A percentile compares a stretch with the other conserved stretches of the same genome.
These are phyloP conservation scores for Aphrocallistes beatrix DNA, from an alignment of 37 sponge, comb jelly and placozoan genomes.

Conservation along the genomic window DNA sequence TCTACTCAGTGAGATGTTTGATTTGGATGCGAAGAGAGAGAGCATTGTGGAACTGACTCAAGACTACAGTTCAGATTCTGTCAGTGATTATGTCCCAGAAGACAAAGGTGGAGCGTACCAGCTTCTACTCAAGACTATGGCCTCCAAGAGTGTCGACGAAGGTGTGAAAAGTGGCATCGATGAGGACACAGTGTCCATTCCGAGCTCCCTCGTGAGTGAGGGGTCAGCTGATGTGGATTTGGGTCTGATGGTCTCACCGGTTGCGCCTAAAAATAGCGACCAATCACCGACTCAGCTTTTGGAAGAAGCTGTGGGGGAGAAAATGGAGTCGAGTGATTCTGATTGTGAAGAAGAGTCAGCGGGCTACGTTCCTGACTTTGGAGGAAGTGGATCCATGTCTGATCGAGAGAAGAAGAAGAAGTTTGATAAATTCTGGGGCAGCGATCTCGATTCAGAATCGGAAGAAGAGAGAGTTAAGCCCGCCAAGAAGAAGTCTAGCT, in stretches of 20 bases:
- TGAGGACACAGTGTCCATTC: not conserved
- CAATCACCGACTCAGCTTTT: not conserved
- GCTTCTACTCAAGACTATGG: not conserved
- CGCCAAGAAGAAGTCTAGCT: not conserved
- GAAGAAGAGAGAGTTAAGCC: not conserved
- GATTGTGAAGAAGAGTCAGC: not conserved
- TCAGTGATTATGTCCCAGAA: not conserved
- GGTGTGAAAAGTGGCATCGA: not conserved
- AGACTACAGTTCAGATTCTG: not conserved
- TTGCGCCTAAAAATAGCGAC: not conserved
- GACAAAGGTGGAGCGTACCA: not conserved
- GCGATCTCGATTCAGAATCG: not conserved
- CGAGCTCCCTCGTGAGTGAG: not conserved
- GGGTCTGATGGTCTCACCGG: not conserved
- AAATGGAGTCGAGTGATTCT: not conserved
- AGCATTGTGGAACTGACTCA: not conserved
- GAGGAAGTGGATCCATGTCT: not conserved
- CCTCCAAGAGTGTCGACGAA: not conserved
- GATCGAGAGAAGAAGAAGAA: not conserved
- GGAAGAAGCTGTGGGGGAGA: not conserved
- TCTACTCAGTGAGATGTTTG: not conserved
- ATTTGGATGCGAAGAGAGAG: not conserved
- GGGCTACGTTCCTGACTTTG: not conserved
- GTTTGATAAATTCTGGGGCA: not conserved
- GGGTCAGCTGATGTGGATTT: not conserved